Conservation (phyloP, 92 coral and sea anemone genomes). For the Palythoa caribaeorum region DNA sequence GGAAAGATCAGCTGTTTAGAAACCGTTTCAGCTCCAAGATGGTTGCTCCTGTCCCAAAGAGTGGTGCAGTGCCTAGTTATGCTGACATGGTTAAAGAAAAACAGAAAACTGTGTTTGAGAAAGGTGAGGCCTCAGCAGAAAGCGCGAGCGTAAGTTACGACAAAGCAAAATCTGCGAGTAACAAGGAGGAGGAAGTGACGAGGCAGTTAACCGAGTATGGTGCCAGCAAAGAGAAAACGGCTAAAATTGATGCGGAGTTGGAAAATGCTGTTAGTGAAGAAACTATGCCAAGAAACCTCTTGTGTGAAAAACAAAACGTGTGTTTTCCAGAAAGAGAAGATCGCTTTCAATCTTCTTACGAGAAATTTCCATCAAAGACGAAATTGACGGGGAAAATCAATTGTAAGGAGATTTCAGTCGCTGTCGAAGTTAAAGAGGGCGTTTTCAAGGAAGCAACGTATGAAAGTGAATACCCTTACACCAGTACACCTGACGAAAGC, state of each 20-base stretch:
- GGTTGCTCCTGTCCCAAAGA: not conserved
- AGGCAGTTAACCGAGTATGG: not conserved
- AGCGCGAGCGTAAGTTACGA: not conserved
- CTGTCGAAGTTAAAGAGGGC: not conserved
- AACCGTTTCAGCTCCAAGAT: slow-evolving; percentile 15
- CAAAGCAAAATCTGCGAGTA: not conserved
- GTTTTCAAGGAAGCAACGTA: not conserved
- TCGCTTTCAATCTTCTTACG: not conserved
- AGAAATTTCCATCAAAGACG: not conserved
- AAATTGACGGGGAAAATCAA: no score
- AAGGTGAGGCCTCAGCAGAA: not conserved
- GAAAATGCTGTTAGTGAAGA: not conserved
- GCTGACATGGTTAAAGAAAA: slow-evolving; percentile 44
- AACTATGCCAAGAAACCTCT: not conserved
- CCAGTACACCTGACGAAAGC: not conserved
- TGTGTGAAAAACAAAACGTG: not conserved
- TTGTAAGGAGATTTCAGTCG: not conserved
- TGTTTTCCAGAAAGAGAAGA: not conserved
- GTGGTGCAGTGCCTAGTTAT: slow-evolving; percentile 18
- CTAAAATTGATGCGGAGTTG: not conserved
- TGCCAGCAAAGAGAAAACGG: not conserved
- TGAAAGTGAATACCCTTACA: not conserved
- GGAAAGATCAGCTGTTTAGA: slow-evolving; percentile 25
- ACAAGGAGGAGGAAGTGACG: not conserved
- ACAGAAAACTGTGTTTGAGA: not conserved